Conservation (phyloP, 2,797 vertebrate species). For the Gallinago solitaria region DNA sequence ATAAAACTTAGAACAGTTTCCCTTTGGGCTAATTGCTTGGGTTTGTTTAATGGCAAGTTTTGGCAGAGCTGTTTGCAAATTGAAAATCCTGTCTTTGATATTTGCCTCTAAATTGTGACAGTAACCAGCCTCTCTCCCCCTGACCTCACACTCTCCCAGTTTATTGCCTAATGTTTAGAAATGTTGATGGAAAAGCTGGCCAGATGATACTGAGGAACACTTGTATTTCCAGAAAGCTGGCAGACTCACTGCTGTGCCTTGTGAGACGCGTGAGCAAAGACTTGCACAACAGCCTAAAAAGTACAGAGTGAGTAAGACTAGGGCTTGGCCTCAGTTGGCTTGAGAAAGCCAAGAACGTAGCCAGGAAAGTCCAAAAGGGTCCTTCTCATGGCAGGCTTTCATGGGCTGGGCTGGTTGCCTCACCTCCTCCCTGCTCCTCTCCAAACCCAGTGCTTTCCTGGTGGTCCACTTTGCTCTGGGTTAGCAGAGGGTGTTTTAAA, state of each 20-base stretch:
- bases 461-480: not conserved
- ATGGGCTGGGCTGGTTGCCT: not conserved
- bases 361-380: not conserved
- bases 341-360: not conserved
- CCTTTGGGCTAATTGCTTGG: not conserved
- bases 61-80: not conserved
- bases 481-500: not conserved
- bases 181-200: not conserved
- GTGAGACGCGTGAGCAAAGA: rapidly evolving
- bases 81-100: not conserved
- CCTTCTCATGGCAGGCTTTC: not conserved
- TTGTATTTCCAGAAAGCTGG: not conserved
- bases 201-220: not conserved
- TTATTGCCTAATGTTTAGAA: not conserved
- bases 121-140: not conserved
- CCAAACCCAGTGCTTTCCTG: not conserved
- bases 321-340: not conserved
- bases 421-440: not conserved
- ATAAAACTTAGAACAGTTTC: not conserved
- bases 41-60: not conserved
- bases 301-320: not conserved
- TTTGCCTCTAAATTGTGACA: not conserved
- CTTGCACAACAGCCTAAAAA: not conserved
- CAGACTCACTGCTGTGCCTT: not conserved
- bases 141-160: not conserved